These are phyloP conservation scores for Amblyornis subalaris DNA, from an alignment of 2,113 vertebrate genomes.

Conservation along the genomic window DNA sequence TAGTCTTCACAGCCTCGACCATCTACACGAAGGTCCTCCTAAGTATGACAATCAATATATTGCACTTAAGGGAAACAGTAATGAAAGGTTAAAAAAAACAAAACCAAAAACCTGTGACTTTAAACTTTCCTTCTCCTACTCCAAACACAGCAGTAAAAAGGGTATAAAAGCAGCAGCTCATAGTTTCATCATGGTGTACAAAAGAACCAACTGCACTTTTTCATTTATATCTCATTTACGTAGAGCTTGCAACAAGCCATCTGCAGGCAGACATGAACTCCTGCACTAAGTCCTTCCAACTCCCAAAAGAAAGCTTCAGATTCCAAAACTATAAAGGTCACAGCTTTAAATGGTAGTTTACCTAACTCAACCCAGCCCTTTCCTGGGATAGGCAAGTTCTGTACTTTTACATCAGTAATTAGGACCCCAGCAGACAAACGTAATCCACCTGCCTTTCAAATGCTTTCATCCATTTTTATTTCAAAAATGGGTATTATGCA, in stretches of 20 bases:
- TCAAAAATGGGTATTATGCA: fast-evolving
- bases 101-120: not conserved
- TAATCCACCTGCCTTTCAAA: not conserved
- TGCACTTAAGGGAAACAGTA: not conserved
- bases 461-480: not conserved
- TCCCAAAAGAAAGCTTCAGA: not conserved
- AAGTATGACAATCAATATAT: not conserved
- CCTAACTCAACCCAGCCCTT: not conserved
- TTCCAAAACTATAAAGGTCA: not conserved
- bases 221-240: not conserved
- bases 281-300: not conserved
- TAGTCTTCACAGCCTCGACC: slow-evolving; percentile 96
- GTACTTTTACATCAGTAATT: not conserved
- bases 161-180: not conserved
- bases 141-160: not conserved
- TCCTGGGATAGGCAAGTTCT: not conserved
- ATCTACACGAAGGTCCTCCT: slow-evolving; percentile 94
- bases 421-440: not conserved
- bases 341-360: not conserved
- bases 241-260: not conserved
- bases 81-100: not conserved
- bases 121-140: not conserved
- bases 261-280: not conserved
- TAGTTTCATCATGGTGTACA: not conserved
- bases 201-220: not conserved